Conservation (phyloP, 2,888 invertebrate genomes). For the Caenorhabditis sp. region DNA sequence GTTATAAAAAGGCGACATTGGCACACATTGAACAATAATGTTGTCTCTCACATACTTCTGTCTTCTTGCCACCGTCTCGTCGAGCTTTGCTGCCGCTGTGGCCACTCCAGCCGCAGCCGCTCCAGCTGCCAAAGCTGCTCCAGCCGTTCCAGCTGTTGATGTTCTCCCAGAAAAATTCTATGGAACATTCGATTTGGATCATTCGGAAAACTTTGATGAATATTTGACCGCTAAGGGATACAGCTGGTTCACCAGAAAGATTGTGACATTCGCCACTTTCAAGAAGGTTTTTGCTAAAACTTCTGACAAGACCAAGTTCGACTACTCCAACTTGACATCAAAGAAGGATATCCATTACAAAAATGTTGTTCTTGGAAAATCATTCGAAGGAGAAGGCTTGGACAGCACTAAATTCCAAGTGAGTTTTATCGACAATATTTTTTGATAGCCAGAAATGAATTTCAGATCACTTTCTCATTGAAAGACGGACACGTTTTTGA, state of each 20-base stretch:
- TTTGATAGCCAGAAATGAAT: background rate
- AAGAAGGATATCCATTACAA: slow-evolving; percentile 68
- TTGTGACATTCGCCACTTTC: slow-evolving; percentile 59
- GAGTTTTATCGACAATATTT: background rate
- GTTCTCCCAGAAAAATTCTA: slow-evolving; percentile 58
- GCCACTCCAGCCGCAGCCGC: no score
- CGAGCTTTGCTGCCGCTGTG: no score
- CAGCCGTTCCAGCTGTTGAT: slow-evolving; percentile 23
- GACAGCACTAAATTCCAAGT: slow-evolving; percentile 66
- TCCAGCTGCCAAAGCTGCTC: no score
- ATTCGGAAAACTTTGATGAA: slow-evolving; percentile 64
- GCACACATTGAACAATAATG: background rate
- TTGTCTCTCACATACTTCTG: slow-evolving; percentile 7
- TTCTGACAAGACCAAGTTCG: slow-evolving; percentile 32
- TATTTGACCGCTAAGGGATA: slow-evolving; percentile 61
- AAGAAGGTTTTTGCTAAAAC: slow-evolving; percentile 57
- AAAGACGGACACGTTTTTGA: slow-evolving; percentile 51
- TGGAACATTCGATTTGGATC: slow-evolving; percentile 57
- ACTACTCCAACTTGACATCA: slow-evolving; percentile 60
- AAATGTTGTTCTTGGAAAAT: slow-evolving; percentile 56
- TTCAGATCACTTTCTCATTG: slow-evolving; percentile 57
- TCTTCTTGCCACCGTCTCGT: slow-evolving; percentile 32
- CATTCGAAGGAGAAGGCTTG: slow-evolving; percentile 65
- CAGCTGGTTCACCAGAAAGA: slow-evolving; percentile 61
- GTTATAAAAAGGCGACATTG: background rate